Conservation (phyloP, 2,797 vertebrate genomes). For the Phalloptychus januarius region DNA sequence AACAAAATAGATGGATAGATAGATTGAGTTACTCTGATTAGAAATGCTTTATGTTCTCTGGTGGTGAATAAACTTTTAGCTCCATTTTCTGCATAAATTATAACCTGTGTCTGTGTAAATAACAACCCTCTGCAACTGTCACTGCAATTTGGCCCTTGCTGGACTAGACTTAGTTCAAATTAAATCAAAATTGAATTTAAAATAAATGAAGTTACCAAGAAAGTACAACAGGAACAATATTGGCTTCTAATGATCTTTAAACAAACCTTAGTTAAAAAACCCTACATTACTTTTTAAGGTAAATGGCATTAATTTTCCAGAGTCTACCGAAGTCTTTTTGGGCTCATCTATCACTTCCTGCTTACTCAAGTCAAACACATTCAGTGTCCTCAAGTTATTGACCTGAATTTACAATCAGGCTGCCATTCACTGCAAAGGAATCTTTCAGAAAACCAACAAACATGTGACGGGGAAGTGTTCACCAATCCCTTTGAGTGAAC, state of each 20-base stretch:
- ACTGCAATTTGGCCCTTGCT: not conserved
- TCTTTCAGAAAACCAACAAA: constrained; percentile 10
- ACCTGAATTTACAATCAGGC: constrained; percentile 17
- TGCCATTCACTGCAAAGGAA: constrained; percentile 3
- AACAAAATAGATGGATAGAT: not conserved
- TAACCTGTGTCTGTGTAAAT: not conserved
- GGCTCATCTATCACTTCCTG: constrained; percentile 69
- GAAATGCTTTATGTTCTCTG: not conserved
- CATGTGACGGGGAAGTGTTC: constrained; percentile 25
- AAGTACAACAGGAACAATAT: not conserved
- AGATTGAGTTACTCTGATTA: not conserved
- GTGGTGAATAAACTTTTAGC: not conserved
- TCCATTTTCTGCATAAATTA: not conserved
- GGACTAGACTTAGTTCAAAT: not conserved
- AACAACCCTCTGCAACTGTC: not conserved
- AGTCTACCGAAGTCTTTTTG: constrained; percentile 51
- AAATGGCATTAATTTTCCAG: constrained; percentile 55
- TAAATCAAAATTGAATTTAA: not conserved
- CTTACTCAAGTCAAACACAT: constrained; percentile 43
- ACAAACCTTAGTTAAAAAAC: not conserved
- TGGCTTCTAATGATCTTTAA: not conserved
- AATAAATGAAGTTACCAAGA: not conserved
- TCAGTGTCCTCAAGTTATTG: constrained; percentile 21
- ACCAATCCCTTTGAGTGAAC: constrained; percentile 28
- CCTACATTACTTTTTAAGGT: constrained; percentile 11